Evolutionary conservation across 2,888 invertebrate genomes (phyloP), one percentile per base, ranked within the genome.

Genomic region (Slavum lentiscoides): DNA sequence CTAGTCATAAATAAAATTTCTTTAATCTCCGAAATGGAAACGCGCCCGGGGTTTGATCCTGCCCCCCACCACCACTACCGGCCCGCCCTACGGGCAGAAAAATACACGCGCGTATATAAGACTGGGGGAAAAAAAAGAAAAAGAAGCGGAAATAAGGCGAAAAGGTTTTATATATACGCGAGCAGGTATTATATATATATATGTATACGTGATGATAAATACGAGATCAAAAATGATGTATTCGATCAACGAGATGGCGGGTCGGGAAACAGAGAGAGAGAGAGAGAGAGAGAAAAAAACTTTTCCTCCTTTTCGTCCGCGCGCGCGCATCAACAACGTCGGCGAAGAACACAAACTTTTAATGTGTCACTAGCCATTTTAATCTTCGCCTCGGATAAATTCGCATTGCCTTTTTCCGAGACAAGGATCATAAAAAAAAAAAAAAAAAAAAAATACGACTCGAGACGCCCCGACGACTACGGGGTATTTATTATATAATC

Each of bases 11-110:
- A 80, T 80, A 80, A 80, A 72, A 80, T 80, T 80, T 80, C 70
- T 80, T 80, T 80, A 80, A 80, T 80, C 80, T 80, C 55, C 72
- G 70, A 80, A 80, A 80, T 80, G 80, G 80, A 80, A 80, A 80
- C 72, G 58, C 39, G 64, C 70, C 80, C 64, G 43, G 80, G 70
- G 80, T 80, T 80, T 80, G 72, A 80, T 80, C 80, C 72, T n/a
- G n/a, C 64, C 55, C 30, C 30, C 30, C 4, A 1, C 30, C 30
- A 30, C 30, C 30, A 2, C 30, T 30, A 1, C 30, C 30, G 30
- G 30, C 30, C 30, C 30, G 30, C 30, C 30, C 30, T 30, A 30
- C 30, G 30, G 30, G 4, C 30, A 30, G 30, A 30, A 30, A 30
- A 30, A 30, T 2, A 30, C 30, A 30, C 30, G 30, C 30, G 30